Percentiles rank a stretch among this genome's conserved stretches.
These are phyloP conservation scores for Tenrec ecaudatus DNA, from an alignment of 2,113 vertebrate genomes.

Conservation along the genomic window DNA sequence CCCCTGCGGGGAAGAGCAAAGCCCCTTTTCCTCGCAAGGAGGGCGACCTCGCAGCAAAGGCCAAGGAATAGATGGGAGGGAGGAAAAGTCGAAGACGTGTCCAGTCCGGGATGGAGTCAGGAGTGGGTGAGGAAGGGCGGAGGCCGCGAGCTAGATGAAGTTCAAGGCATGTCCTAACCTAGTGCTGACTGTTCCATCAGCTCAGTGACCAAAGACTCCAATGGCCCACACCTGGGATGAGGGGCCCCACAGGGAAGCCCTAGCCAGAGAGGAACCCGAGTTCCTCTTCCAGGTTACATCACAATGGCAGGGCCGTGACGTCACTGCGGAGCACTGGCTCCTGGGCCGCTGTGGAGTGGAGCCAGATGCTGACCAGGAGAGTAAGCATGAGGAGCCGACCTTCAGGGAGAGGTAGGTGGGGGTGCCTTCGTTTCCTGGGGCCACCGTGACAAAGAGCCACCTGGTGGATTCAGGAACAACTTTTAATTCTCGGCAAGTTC, in stretches of 20 bases:
- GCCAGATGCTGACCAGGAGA: conserved; percentile 42
- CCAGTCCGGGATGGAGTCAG: not conserved
- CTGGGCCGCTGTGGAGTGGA: not conserved
- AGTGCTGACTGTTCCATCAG: not conserved
- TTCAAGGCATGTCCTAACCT: not conserved
- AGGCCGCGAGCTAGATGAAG: conserved; percentile 28
- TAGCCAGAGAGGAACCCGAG: conserved; percentile 13
- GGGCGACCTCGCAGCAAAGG: conserved; percentile 17
- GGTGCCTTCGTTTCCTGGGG: not conserved
- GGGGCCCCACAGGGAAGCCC: not conserved
- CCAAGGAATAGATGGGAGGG: not conserved
- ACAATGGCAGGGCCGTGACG: conserved; percentile 73
- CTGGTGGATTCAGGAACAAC: not conserved
- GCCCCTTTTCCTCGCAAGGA: not conserved
- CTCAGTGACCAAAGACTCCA: conserved; percentile 3
- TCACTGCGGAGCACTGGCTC: conserved; percentile 9
- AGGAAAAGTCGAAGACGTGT: conserved; percentile 34
- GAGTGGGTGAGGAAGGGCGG: not conserved
- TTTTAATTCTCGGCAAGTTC: not conserved
- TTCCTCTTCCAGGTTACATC: conserved; percentile 56
- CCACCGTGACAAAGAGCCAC: not conserved
- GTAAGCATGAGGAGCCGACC: conserved; percentile 64
- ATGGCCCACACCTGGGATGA: not conserved
- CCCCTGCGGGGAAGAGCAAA: not conserved
- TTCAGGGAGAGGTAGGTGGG: conserved; percentile 67